A percentile compares a stretch with the other conserved stretches of the same genome.
Evolutionary conservation across 1,140 invertebrate genomes (phyloP).

Genomic region (Archegozetes longisetosus): DNA sequence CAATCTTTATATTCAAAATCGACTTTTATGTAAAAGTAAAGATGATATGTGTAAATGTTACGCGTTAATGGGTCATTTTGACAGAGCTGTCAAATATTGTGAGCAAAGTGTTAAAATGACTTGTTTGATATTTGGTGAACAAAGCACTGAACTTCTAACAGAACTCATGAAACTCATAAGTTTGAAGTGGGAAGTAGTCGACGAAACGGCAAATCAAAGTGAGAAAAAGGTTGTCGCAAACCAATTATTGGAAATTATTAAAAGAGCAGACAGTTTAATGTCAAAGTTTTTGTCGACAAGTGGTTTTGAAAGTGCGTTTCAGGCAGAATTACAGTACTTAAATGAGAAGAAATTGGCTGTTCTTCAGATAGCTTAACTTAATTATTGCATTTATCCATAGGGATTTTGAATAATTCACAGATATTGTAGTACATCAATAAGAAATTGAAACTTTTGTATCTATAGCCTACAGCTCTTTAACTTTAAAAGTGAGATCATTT

Average conservation of each 20-base stretch:
- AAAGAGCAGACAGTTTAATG: neutral
- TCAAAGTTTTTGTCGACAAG: neutral
- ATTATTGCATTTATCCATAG: no score
- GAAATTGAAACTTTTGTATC: no score
- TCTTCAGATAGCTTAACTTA: neutral
- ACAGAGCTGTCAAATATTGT: neutral
- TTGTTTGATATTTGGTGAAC: neutral
- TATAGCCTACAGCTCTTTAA: no score
- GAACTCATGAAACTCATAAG: neutral
- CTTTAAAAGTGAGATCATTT: no score
- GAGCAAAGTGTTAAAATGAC: conserved; percentile 1
- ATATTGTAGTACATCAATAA: no score
- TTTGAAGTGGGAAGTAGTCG: neutral
- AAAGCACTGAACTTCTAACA: neutral
- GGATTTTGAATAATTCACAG: no score
- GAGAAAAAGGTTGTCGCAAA: neutral
- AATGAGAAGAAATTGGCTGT: neutral
- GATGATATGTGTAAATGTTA: neutral
- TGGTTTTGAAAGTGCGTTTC: neutral
- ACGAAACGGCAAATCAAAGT: neutral
- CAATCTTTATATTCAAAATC: neutral
- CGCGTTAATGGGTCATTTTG: conserved; percentile 9
- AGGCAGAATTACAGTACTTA: neutral
- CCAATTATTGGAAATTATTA: neutral
- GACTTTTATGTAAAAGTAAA: neutral